phyloP scores from a whole-genome alignment of 1,140 invertebrate genomes.

The Aphaenogaster rudis region DNA sequence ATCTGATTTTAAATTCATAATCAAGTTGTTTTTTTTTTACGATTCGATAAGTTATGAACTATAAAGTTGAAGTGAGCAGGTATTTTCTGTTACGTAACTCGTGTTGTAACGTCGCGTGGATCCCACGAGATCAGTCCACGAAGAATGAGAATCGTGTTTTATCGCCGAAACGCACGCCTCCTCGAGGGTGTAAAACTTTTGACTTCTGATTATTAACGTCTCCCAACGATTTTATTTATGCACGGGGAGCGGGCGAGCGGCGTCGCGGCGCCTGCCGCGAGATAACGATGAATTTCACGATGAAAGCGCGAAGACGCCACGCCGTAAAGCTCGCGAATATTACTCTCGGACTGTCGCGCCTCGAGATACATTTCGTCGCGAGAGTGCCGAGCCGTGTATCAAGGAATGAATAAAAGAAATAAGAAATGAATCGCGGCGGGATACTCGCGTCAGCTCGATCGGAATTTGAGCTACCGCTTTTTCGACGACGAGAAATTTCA shows the following conservation, averaged over 20 bases:
- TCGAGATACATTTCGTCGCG: conserved; percentile 2
- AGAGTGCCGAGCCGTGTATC: conserved; percentile 38
- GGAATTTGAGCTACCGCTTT: background rate
- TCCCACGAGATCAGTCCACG: conserved; percentile 7
- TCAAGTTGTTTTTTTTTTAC: background rate
- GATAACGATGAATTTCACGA: conserved; percentile 35
- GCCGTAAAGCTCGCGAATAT: conserved; percentile 33
- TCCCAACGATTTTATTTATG: conserved; percentile 50
- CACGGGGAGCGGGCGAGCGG: background rate
- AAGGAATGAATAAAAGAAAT: conserved; percentile 33
- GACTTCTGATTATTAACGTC: conserved; percentile 65
- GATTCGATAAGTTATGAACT: background rate
- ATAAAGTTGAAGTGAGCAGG: background rate
- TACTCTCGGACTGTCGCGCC: conserved; percentile 13
- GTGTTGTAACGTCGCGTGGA: conserved; percentile 11
- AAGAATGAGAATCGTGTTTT: conserved; percentile 58
- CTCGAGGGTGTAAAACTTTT: conserved; percentile 45
- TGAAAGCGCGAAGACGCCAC: conserved; percentile 17
- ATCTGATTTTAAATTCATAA: conserved; percentile 40
- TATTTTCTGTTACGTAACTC: conserved; percentile 70
- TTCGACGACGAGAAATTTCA: background rate
- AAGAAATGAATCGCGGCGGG: conserved; percentile 1
- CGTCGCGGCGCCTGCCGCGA: conserved; percentile 37
- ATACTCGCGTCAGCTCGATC: background rate
- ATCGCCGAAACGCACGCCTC: conserved; percentile 64